Percentiles rank a stretch among this genome's conserved stretches.
Conservation (phyloP, 2,113 vertebrate genomes). For the Macroglossus sobrinus region DNA sequence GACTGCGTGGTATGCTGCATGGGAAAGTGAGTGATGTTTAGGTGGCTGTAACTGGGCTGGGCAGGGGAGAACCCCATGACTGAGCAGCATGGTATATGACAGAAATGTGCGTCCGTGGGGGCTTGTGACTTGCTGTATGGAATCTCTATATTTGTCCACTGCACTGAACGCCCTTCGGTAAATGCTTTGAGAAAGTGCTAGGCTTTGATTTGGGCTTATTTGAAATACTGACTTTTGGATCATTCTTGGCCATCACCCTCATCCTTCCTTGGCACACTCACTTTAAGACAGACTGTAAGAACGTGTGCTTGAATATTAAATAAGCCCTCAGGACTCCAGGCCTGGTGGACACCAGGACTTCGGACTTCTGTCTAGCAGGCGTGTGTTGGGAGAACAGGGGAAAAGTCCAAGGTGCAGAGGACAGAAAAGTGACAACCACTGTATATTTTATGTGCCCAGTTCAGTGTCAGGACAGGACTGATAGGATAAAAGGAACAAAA, state of each 20-base stretch:
- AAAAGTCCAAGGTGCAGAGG: not conserved
- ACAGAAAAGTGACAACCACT: not conserved
- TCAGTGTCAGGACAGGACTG: not conserved
- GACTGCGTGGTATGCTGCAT: not conserved
- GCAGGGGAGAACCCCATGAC: not conserved
- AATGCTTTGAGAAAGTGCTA: not conserved
- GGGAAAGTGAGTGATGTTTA: not conserved
- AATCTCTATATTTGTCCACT: not conserved
- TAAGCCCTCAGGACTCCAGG: not conserved
- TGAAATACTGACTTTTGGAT: not conserved
- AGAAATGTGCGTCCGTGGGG: not conserved
- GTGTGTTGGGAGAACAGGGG: not conserved
- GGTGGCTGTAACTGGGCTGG: not conserved
- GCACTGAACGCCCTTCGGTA: not conserved
- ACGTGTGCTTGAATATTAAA: not conserved
- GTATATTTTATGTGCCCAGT: not conserved
- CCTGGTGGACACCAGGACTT: not conserved
- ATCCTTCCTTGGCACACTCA: not conserved
- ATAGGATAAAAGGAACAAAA: not conserved
- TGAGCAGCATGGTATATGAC: not conserved
- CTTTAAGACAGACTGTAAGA: not conserved
- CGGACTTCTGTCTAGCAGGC: not conserved
- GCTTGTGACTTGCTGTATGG: not conserved
- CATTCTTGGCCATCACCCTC: not conserved
- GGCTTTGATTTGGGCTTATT: constrained; percentile 28